Conservation (phyloP, 2,797 vertebrate genomes). For the Mormyrus proboscirostris region DNA sequence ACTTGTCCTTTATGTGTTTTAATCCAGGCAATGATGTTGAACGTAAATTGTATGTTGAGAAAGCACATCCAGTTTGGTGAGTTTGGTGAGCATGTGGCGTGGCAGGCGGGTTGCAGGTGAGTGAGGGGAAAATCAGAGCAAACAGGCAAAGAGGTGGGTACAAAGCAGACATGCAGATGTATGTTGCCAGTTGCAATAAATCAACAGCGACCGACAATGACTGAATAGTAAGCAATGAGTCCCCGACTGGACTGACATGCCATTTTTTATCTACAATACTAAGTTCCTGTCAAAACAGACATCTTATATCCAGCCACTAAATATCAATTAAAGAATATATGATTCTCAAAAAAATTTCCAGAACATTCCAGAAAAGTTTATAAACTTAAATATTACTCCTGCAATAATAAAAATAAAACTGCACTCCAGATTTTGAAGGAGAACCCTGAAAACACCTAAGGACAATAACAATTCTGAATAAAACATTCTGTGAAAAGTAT, state of each 20-base stretch:
- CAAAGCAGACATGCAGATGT: neutral
- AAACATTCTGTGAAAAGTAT: neutral
- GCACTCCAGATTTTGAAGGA: neutral
- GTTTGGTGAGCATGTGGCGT: neutral
- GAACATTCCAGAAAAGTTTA: neutral
- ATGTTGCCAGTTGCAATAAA: neutral
- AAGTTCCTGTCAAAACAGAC: neutral
- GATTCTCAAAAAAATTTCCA: neutral
- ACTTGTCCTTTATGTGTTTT: neutral
- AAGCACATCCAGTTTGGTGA: neutral
- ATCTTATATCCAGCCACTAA: neutral
- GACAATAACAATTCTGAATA: neutral
- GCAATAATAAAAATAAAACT: neutral
- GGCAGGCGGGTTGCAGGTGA: neutral
- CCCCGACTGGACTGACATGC: neutral
- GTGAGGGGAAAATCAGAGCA: neutral
- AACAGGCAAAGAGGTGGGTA: neutral
- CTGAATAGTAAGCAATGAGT: neutral
- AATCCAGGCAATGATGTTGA: neutral
- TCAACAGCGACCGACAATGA: neutral
- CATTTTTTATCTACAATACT: neutral
- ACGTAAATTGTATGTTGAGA: neutral
- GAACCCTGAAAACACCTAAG: neutral
- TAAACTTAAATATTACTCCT: neutral
- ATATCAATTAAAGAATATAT: neutral